These are phyloP conservation scores for Pseudochirops corinnae DNA, from an alignment of 2,797 vertebrate genomes.

Conservation along the genomic window DNA sequence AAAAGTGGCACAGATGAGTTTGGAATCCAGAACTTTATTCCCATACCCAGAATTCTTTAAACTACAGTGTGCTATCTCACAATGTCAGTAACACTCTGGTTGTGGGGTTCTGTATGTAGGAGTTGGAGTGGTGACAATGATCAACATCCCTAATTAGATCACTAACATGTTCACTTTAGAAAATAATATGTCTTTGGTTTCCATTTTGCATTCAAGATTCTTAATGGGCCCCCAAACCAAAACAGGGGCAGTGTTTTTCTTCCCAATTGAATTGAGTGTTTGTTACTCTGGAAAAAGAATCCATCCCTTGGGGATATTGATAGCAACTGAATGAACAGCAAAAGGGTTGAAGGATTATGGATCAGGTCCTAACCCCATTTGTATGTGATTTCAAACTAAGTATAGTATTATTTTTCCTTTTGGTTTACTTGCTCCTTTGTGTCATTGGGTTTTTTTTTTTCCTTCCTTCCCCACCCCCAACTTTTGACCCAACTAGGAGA, in stretches of 20 bases:
- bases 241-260: background rate
- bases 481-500: background rate
- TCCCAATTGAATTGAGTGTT: conserved; percentile 41
- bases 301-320: background rate
- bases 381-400: conserved; percentile 50
- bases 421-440: background rate
- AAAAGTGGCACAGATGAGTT: background rate
- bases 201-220: conserved; percentile 27
- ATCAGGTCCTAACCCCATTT: background rate
- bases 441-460: background rate
- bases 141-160: conserved; percentile 13
- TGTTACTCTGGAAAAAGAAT: conserved; percentile 58
- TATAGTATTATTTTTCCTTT: conserved; percentile 52
- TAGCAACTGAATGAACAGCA: conserved; percentile 49
- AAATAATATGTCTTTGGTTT: conserved; percentile 58
- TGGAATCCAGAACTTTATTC: background rate
- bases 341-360: conserved; percentile 46
- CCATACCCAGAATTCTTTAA: background rate
- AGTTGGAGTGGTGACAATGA: background rate
- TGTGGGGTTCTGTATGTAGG: background rate
- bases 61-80: background rate
- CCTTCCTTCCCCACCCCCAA: background rate
- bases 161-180: conserved; percentile 56
- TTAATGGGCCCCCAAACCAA: conserved; percentile 29
- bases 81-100: background rate